Base-by-base conservation (phyloP, 2,888 invertebrate genomes). In the Nebria salina region DNA sequence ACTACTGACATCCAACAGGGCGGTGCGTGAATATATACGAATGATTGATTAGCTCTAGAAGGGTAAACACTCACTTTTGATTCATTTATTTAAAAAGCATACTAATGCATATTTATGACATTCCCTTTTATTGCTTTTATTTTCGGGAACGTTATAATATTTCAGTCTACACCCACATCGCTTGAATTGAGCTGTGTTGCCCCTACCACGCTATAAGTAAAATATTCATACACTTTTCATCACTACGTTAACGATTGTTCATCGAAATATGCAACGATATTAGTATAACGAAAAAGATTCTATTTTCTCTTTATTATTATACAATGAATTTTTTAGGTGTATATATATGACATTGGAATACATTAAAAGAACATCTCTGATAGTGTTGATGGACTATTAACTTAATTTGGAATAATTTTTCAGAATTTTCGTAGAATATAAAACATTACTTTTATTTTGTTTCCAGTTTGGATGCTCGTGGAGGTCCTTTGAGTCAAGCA, bases 381-480 rank as follows among this genome's bases (percentile, higher is more conserved):
- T 34, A 34, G 34, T 34, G 2, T 34, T 34, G 34, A 34, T 34
- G 5, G 34, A 4, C 1, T 34, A 20, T 20, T 34, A 34, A 5
- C 34, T 34, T 34, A 5, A 34, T 34, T 34, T 34, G 1, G 2
- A 34, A 34, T 5, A 34, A 34, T 34, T 4, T 4, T 34, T 34
- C 20, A 20, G 34, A 34, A 54, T 11, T 54, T 54, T 11, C 8
- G 0, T 54, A 11, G 54, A 8, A 5, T 54, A 54, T 13, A 54
- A 11, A 54, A 54, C 0, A 2, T 8, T 11, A 4, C 8, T 54
- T 54, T 54, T 54, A 54, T 54, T 54, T 13, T 54, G 84, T 80
- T 89, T 89, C 34, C 90, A 96, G 96, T 85, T 91, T 96, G 89
- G 96, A 96, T 89, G 95, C 95, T 85, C 91, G 96, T 85, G 93